A percentile compares a stretch with the other conserved stretches of the same genome.
Conservation (phyloP, 1,140 invertebrate genomes). For the Prorops nasuta region DNA sequence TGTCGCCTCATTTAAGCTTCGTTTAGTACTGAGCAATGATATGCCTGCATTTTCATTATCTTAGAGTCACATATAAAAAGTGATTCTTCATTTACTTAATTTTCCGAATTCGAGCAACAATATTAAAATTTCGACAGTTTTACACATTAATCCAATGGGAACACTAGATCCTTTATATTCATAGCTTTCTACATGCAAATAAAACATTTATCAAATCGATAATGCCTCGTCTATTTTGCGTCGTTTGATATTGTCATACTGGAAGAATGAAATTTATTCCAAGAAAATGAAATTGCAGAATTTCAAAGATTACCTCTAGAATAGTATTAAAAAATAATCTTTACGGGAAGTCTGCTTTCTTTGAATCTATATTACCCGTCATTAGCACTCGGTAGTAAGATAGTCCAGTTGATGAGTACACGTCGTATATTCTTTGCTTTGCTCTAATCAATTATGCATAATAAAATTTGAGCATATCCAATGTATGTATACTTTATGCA, state of each 20-base stretch:
- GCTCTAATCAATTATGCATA: conserved; percentile 10
- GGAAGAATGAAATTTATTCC: not conserved
- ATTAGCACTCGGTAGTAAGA: conserved; percentile 24
- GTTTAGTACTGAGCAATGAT: not conserved
- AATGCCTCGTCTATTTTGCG: too few species aligned
- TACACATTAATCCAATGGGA: too few species aligned
- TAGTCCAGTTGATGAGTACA: conserved; percentile 16
- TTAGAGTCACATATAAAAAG: too few species aligned
- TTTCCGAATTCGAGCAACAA: too few species aligned
- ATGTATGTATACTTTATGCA: conserved; percentile 4
- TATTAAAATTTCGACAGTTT: too few species aligned
- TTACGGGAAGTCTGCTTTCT: conserved; percentile 26
- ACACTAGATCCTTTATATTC: too few species aligned
- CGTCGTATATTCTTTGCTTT: conserved; percentile 6
- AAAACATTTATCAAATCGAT: too few species aligned
- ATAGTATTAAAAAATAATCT: conserved; percentile 42
- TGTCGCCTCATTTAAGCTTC: conserved; percentile 18
- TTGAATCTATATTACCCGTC: conserved; percentile 18
- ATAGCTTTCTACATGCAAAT: too few species aligned
- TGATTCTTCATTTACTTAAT: too few species aligned
- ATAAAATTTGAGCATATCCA: conserved; percentile 1
- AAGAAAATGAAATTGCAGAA: conserved; percentile 27
- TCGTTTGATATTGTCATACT: too few species aligned
- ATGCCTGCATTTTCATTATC: too few species aligned
- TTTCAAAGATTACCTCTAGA: conserved; percentile 27